Evolutionary conservation across 2,113 vertebrate genomes (phyloP), one percentile per base, ranked within the genome.

Genomic region (Stegostoma tigrinum): DNA sequence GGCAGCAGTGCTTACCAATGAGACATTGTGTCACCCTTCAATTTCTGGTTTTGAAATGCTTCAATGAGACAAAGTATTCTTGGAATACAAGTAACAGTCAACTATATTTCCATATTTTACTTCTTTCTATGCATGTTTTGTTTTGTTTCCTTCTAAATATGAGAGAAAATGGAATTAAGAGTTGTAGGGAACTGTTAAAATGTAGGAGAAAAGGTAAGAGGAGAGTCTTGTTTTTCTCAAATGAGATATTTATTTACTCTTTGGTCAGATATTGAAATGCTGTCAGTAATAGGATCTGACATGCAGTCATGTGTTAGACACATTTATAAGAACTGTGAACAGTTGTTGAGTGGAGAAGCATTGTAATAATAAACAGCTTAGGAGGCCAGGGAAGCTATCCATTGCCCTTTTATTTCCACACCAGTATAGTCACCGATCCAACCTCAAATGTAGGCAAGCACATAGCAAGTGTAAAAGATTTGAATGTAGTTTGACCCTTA

Each of bases 251-350:
- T 66, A 67, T 17, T 93, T 61, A 38, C 61, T 55, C 34, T 80
- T n/a, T 66, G 61, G 89, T 66, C 89, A 93, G 89, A 91, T 66
- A 66, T 4, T 93, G 89, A 93, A 93, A n/a, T 38, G 5, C 61
- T 61, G 66, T 93, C 61, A 93, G 89, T 66, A 67, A 21, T 15
- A 10, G 61, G 89, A 61, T 91, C 89, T 38, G 93, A 24, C n/a
- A 72, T 95, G 66, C 93, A 95, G 38, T 48, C 93, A 95, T 95
- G 93, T 72, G 93, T 95, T 67, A 95, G 67, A 70, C 48, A 67
- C 38, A 42, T 95, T 95, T 95, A 24, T 95, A 38, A 95, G 93
- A 95, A 72, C 17, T 48, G 10, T 94, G 42, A 94, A 48, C 66
- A 45, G 67, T 8, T 10, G 64, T 64, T 42, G 38, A 70, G 64